phyloP scores from a whole-genome alignment of 2,797 vertebrate species.

The Acrossocheilus fasciatus region DNA sequence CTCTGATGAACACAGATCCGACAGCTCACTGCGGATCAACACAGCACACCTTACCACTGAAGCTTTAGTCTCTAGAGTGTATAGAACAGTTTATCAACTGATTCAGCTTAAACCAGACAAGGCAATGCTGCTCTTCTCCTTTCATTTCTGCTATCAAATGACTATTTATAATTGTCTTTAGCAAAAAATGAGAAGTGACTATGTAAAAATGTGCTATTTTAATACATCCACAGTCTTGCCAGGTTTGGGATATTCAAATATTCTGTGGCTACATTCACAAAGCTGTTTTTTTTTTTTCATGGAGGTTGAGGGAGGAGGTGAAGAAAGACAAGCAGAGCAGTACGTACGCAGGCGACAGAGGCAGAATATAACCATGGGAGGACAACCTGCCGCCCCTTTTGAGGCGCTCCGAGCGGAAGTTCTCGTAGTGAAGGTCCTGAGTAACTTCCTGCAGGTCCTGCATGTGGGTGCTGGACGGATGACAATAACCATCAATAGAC shows the following conservation, averaged over 20 bases:
- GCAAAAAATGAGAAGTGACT: slow-evolving; percentile 23
- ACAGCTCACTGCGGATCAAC: slow-evolving; percentile 12
- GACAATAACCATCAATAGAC: slow-evolving; percentile 13
- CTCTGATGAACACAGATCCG: slow-evolving; percentile 20
- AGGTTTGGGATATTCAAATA: slow-evolving; percentile 14
- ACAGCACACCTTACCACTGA: slow-evolving; percentile 8
- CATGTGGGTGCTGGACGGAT: slow-evolving; percentile 91
- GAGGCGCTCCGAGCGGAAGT: slow-evolving; percentile 97
- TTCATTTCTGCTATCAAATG: neutral
- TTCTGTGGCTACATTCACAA: neutral
- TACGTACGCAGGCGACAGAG: slow-evolving; percentile 80
- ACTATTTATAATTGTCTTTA: neutral
- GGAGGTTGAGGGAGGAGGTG: slow-evolving; percentile 67
- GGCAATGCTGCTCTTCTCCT: neutral
- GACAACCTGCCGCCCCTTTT: slow-evolving; percentile 95
- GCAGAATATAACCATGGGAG: slow-evolving; percentile 75
- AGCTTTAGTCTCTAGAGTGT: neutral
- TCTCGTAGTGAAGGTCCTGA: slow-evolving; percentile 99
- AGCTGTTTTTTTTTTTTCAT: neutral
- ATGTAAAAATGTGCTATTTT: slow-evolving; percentile 1
- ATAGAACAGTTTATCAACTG: neutral
- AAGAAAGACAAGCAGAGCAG: slow-evolving; percentile 74
- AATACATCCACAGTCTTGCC: neutral
- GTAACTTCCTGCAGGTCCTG: slow-evolving; percentile 99
- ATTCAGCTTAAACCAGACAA: neutral